phyloP scores from a whole-genome alignment of 2,113 vertebrate genomes.

The Cebidichthys violaceus region DNA sequence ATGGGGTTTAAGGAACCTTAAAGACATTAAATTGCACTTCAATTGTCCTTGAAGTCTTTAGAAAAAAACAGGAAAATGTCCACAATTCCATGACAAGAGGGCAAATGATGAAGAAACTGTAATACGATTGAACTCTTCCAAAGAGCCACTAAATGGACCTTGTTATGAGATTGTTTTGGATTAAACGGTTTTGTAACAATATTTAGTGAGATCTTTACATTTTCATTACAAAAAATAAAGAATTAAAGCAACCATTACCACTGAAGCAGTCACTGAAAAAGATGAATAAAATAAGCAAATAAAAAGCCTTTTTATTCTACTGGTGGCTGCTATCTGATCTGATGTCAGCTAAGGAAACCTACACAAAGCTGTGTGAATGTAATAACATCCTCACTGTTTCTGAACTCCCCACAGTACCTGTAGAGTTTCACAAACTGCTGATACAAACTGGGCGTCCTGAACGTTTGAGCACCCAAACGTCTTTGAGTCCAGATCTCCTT shows the following conservation, averaged over 20 bases:
- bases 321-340: neutral
- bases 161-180: too few species aligned
- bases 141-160: neutral
- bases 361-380: neutral
- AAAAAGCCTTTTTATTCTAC: neutral
- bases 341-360: neutral
- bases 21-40: neutral
- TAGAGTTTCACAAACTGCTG: slow-evolving; percentile 81
- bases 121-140: neutral
- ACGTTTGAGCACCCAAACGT: slow-evolving; percentile 67
- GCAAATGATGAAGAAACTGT: neutral
- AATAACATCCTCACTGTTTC: neutral
- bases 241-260: neutral
- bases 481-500: slow-evolving; percentile 81
- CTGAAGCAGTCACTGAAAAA: neutral
- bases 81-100: too few species aligned
- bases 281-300: neutral
- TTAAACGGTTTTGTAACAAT: neutral
- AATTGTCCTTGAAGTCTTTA: neutral
- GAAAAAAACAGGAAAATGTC: too few species aligned
- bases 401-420: slow-evolving; percentile 42
- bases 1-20: neutral
- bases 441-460: slow-evolving; percentile 58
- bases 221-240: neutral
- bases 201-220: neutral